Percentiles rank a stretch among this genome's conserved stretches.
These are phyloP conservation scores for Kobus ellipsiprymnus DNA, from an alignment of 2,113 vertebrate species.

Conservation along the genomic window DNA sequence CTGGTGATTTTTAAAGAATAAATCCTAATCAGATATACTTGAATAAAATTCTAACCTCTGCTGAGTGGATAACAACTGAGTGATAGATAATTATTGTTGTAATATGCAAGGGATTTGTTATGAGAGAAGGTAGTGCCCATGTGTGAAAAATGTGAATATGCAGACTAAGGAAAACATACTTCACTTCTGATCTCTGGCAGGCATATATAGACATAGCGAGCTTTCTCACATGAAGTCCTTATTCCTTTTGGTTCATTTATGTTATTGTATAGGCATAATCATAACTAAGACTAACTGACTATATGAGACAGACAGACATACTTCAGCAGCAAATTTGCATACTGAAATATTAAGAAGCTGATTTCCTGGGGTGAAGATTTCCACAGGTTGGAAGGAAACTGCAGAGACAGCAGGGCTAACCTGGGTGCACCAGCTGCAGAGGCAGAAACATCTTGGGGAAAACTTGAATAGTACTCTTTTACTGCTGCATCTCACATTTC, in stretches of 20 bases:
- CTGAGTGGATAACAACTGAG: not conserved
- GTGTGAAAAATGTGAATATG: not conserved
- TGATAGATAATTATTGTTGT: not conserved
- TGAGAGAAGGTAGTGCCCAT: not conserved
- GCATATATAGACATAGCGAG: not conserved
- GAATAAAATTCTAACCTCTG: not conserved
- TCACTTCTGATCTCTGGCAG: not conserved
- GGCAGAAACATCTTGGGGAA: not conserved
- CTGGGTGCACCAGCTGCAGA: not conserved
- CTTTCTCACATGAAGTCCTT: not conserved
- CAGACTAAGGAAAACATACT: not conserved
- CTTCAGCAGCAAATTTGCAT: not conserved
- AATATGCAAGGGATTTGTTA: not conserved
- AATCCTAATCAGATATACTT: not conserved
- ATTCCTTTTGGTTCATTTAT: not conserved
- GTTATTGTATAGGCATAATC: not conserved
- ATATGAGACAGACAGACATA: not conserved
- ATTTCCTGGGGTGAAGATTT: not conserved
- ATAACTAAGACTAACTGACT: not conserved
- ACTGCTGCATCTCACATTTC: not conserved
- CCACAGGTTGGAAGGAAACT: not conserved
- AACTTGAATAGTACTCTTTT: not conserved
- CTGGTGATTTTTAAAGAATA: constrained; percentile 13
- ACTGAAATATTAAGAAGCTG: not conserved
- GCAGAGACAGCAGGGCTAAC: not conserved